These are phyloP conservation scores for Tachycineta bicolor DNA, from an alignment of 2,113 vertebrate genomes.

Conservation along the genomic window DNA sequence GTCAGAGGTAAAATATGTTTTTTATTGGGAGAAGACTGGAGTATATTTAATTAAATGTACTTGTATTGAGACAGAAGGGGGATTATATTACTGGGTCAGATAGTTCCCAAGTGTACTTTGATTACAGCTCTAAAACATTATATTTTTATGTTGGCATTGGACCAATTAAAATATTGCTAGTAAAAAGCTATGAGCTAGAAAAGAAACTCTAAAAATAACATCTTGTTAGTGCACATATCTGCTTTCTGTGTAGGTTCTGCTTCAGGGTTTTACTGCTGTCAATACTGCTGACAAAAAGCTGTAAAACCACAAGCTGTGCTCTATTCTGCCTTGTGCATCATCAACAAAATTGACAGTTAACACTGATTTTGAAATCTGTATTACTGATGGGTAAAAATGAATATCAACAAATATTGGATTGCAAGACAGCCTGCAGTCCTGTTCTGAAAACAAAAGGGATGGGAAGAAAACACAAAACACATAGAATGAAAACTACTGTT, in stretches of 20 bases:
- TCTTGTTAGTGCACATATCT: slow-evolving; percentile 42
- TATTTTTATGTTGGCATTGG: slow-evolving; percentile 8
- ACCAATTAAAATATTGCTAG: slow-evolving; percentile 57
- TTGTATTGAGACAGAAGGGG: not conserved
- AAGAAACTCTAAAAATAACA: slow-evolving; percentile 54
- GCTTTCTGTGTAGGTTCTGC: slow-evolving; percentile 32
- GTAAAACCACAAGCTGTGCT: slow-evolving; percentile 57
- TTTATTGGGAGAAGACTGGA: not conserved
- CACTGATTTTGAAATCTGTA: slow-evolving; percentile 18
- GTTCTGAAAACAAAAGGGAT: not conserved
- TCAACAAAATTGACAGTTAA: slow-evolving; percentile 49
- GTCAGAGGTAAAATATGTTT: not conserved
- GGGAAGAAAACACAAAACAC: not conserved
- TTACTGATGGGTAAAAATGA: not conserved
- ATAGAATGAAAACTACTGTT: not conserved
- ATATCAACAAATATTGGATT: not conserved
- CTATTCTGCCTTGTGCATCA: slow-evolving; percentile 12
- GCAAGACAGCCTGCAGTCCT: not conserved
- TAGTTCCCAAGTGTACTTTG: slow-evolving; percentile 1
- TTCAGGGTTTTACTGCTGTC: slow-evolving; percentile 56
- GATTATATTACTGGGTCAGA: slow-evolving; percentile 20
- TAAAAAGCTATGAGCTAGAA: slow-evolving; percentile 42
- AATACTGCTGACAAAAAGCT: slow-evolving; percentile 59
- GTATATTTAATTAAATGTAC: not conserved
- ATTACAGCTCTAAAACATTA: not conserved